Base-by-base conservation (phyloP, 2,888 invertebrate genomes). In the Diploptera punctata region DNA sequence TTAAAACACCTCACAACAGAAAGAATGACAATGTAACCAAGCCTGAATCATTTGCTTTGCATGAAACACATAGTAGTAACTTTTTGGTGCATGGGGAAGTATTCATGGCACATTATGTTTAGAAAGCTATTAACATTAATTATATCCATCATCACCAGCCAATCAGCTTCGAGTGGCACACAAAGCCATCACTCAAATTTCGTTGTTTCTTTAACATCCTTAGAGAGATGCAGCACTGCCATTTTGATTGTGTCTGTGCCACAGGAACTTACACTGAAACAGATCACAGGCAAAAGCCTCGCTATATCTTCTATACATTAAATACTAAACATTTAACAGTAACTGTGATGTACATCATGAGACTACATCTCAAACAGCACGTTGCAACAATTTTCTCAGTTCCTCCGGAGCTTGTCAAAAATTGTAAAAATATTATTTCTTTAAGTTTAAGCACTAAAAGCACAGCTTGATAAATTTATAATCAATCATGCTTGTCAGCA, bases 61-160 rank as follows among this genome's bases (percentile, higher is more conserved):
- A 54, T 21, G 24, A 54, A 54, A 54, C 26, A 54, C 26, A 26
- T 54, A 13, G 29, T 57, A 26, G 26, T 29, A n/a, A 10, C 3
- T 26, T 57, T 57, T 57, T 16, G 57, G 57, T 57, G 57, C 57
- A 57, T 57, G 5, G 57, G 57, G 31, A 57, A 57, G 57, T 57
- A 29, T 5, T n/a, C 26, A 57, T 57, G 57, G 57, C 57, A 57
- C 57, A 57, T 57, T 29, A 24, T 57, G 26, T 29, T 57, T 57
- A 57, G 29, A 52, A 29, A 57, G 57, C 57, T 57, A 57, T 57
- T 57, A 57, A 57, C 13, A 29, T 29, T n/a, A 57, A 29, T 57
- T 29, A 52, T n/a, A n/a, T n/a, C n/a, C 29, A n/a, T 29, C 16
- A 16, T n/a, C 16, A 24, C 52, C 49, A 49, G 24, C 24, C 24